Base-by-base conservation (phyloP, 1,140 invertebrate species). In the Eupristina koningsbergeri region DNA sequence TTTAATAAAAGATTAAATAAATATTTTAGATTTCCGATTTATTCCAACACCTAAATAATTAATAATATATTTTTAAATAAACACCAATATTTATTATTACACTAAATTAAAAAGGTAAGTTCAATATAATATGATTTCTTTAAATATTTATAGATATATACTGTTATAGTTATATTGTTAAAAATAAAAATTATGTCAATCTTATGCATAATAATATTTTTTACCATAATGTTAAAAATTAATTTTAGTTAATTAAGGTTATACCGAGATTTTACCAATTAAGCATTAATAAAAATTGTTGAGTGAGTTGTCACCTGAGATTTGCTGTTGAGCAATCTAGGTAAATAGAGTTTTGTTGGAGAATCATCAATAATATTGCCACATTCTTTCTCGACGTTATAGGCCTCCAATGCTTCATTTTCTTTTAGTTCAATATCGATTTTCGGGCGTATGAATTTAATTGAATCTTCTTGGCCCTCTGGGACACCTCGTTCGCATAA, bases 381-480 rank as follows among this genome's bases (percentile, higher is more conserved):
- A 69, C 80, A 93, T 26, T 89, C 87, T 50, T 91, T 92, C 61
- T 93, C 92, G 22, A 91, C 89, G 11, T 91, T 89, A 31, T 92
- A 93, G 0, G 92, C 92, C 67, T 93, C 92, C 45, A 90, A 90
- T 0, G 92, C 92, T 75, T 93, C 92, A 69, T 93, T 93, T n/a
- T 92, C 91, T 50, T 88, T 89, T 29, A 92, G 64, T 63, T 93
- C 91, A 13, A 92, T 92, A 53, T 92, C 91, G 67, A 92, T 91
- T 41, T 90, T 92, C 3, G 90, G 89, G 78, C 91, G 87, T 0
- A 90, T 85, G 29, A 86, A 87, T n/a, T 86, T 91, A 0, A 82
- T 87, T 0, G 93, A 93, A 87, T 93, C 94, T 87, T 94, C 93
- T 64, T 93, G 93, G 39, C 93, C 93, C 84, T 94, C 93, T 0